Percentiles rank a stretch among this genome's conserved stretches.
Evolutionary conservation across 2,797 vertebrate species (phyloP).

Genomic region (Melanotaenia pygmaea): DNA sequence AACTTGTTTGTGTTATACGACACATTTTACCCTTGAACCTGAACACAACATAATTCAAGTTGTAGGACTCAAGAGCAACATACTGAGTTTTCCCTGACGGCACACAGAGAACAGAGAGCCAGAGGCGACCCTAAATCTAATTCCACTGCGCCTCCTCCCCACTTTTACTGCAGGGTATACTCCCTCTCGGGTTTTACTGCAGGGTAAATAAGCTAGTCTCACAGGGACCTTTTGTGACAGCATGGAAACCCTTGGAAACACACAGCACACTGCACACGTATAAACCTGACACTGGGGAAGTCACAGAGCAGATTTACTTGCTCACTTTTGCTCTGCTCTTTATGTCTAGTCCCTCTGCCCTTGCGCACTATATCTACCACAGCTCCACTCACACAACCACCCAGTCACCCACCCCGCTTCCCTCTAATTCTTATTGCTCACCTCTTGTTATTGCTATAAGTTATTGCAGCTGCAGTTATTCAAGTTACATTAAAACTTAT

Average conservation of each 20-base stretch:
- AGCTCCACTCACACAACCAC: constrained; percentile 3
- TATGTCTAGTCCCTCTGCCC: constrained; percentile 46
- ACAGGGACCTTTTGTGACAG: constrained; percentile 82
- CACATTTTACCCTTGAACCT: constrained; percentile 38
- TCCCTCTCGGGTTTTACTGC: constrained; percentile 84
- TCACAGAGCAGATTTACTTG: constrained; percentile 69
- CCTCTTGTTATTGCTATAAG: constrained; percentile 68
- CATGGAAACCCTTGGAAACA: constrained; percentile 79
- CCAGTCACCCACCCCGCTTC: constrained; percentile 8
- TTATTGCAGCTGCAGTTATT: constrained; percentile 56
- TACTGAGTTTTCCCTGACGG: constrained; percentile 68
- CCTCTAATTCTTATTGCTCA: constrained; percentile 32
- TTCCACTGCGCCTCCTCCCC: constrained; percentile 68
- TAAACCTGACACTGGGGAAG: constrained; percentile 65
- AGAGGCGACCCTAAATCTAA: constrained; percentile 75
- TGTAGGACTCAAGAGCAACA: constrained; percentile 50
- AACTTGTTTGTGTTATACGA: constrained; percentile 54
- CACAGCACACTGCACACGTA: constrained; percentile 57
- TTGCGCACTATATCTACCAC: constrained; percentile 49
- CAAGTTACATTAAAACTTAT: constrained; percentile 34
- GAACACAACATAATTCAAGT: constrained; percentile 54
- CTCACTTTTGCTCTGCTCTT: constrained; percentile 40
- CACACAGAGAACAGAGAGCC: constrained; percentile 67
- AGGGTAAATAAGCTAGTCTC: constrained; percentile 82
- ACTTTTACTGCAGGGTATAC: constrained; percentile 78